phyloP scores from a whole-genome alignment of 2,797 vertebrate genomes.

The Arnoldichthys spilopterus region DNA sequence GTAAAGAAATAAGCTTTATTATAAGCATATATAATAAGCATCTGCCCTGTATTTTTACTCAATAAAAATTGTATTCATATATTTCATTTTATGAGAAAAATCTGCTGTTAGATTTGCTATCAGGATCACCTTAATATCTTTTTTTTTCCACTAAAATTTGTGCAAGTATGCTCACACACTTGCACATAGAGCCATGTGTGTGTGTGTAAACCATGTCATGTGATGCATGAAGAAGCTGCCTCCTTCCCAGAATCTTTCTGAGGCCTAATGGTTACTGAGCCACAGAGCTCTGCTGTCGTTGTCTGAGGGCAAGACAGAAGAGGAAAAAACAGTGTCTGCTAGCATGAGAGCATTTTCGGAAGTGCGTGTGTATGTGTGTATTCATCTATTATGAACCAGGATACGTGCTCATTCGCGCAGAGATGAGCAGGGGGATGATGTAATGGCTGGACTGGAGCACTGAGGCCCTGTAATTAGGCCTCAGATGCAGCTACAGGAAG shows the following conservation, averaged over 20 bases:
- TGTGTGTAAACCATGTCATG: not conserved
- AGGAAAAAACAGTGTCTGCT: not conserved
- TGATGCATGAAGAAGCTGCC: not conserved
- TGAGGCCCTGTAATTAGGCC: conserved; percentile 35
- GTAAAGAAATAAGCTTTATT: too few species aligned
- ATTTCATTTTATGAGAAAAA: too few species aligned
- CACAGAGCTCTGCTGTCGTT: not conserved
- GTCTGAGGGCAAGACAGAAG: not conserved
- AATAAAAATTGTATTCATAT: too few species aligned
- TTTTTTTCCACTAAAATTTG: too few species aligned
- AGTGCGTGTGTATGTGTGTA: conserved; percentile 50
- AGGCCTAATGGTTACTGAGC: not conserved
- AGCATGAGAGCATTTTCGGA: not conserved
- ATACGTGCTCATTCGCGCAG: conserved; percentile 72
- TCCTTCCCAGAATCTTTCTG: not conserved
- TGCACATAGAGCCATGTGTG: not conserved
- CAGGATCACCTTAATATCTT: too few species aligned
- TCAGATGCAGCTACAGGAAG: conserved; percentile 31
- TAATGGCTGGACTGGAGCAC: conserved; percentile 65
- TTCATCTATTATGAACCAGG: conserved; percentile 78
- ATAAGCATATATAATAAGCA: too few species aligned
- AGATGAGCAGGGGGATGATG: conserved; percentile 71
- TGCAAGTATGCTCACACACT: too few species aligned
- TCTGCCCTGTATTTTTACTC: too few species aligned
- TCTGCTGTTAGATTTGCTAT: too few species aligned